Evolutionary conservation across 2,797 vertebrate genomes (phyloP), one percentile per base, ranked within the genome.

Genomic region (Siniperca undulata): DNA sequence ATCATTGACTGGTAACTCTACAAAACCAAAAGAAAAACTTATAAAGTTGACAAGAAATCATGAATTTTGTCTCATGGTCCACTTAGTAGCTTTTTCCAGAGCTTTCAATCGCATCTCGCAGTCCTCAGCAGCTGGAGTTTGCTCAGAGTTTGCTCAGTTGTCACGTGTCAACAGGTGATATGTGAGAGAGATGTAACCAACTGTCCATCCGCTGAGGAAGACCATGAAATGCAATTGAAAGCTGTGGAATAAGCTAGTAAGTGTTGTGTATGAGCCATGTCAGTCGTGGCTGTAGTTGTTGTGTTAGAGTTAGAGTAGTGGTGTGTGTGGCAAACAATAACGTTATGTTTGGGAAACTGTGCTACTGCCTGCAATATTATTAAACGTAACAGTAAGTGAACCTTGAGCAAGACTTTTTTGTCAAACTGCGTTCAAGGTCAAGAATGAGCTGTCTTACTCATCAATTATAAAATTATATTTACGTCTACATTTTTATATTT

Each of bases 1-100:
- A 50, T 22, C 9, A 22, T 30, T 4, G 6, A 42, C 16, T 0
- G 0, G 24, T 40, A 36, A 66, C 59, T 7, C 13, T 7, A 44
- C 7, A 52, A 73, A 74, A 44, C 12, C n/a, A 53, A 55, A 19
- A 65, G 42, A 75, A 64, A 62, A 77, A 36, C 27, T 70, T 17
- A 44, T 59, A 9, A 61, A 9, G 30, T 50, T 50, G 50, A 13
- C 9, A 34, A 67, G 7, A 52, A 71, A 20, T 48, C 14, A 7
- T 38, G 50, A 74, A 36, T 62, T n/a, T 53, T 22, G 7, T 34
- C 13, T 61, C 19, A 46, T 72, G 20, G 22, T 67, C 11, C 30
- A 13, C 4, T 42, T n/a, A 0, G 24, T 24, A 24, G 22, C 19
- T 55, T 79, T 48, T 74, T 61, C 44, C n/a, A 2, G 53, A 14